Evolutionary conservation across 1,140 invertebrate genomes (phyloP), one percentile per base, ranked within the genome.

Genomic region (Hypsibius dujardini): DNA sequence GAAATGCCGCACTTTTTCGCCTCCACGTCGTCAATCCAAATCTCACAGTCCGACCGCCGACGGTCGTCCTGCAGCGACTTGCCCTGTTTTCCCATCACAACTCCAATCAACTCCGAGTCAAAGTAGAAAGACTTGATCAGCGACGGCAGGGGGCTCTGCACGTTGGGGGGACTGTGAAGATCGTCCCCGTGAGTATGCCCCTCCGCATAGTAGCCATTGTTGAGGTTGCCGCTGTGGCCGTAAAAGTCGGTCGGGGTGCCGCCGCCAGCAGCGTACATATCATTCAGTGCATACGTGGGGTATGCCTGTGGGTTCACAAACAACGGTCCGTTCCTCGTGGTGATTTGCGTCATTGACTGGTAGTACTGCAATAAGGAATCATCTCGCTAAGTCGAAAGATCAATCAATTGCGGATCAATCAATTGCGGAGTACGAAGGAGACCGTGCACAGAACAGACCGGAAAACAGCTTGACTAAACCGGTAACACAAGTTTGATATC

Each of bases 71-170:
- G 7, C 7, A 56, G 7, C 7, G 7, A 56, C 50, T 56, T 7
- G 50, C 50, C 50, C 7, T n/a, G 7, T n/a, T 56, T 56, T n/a
- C 50, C 50, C 50, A 56, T 7, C 7, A 56, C n/a, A n/a, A 56
- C 7, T 7, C 50, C 50, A 12, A n/a, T 56, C 7, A 12, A 56
- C n/a, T 56, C 50, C 50, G 50, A 56, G 50, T 56, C 50, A 56
- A 56, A 56, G 50, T 56, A 56, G 50, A 56, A 56, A 7, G 50
- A 56, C 50, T 56, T 56, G 50, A 56, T 56, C 50, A 56, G 7
- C 7, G 50, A 56, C 50, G 50, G 50, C 28, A 28, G 28, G 28
- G 28, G 28, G 28, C 28, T 28, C 28, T 28, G 28, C n/a, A n/a
- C n/a, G 50, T 7, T n/a, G n/a, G 50, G 50, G n/a, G 50, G 50